These are phyloP conservation scores for Clavelina lepadiformis DNA, from an alignment of 23 tunicate species.

Conservation along the genomic window DNA sequence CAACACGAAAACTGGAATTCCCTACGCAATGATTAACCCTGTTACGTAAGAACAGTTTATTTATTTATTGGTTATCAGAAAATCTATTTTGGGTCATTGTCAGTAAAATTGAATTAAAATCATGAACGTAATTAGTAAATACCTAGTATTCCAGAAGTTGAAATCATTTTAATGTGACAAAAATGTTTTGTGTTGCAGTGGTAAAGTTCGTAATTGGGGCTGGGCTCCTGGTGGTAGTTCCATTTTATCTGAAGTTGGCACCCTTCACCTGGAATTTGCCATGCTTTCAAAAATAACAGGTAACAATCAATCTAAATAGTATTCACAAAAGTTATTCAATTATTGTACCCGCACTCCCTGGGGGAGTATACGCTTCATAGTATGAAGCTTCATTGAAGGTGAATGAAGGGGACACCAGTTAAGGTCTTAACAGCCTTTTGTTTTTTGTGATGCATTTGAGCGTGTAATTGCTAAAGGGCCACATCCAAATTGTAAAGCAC, in stretches of 20 bases:
- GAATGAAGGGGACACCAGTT: no score
- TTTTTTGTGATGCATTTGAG: no score
- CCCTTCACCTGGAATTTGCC: constrained; percentile 84
- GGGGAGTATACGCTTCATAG: no score
- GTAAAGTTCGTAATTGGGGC: constrained; percentile 66
- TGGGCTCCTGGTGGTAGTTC: constrained; percentile 98
- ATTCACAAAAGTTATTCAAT: no score
- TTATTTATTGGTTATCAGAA: background rate
- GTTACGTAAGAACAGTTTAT: constrained; percentile 17
- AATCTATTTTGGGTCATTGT: background rate
- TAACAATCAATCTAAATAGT: no score
- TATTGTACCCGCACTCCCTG: no score
- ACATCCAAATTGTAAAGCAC: no score
- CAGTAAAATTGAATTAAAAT: background rate
- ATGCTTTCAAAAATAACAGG: constrained; percentile 73
- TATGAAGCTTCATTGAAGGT: no score
- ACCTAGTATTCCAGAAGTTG: background rate
- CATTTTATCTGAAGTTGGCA: constrained; percentile 90
- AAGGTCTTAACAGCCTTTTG: no score
- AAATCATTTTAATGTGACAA: background rate
- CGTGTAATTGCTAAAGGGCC: no score
- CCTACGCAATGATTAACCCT: constrained; percentile 87
- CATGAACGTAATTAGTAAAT: background rate
- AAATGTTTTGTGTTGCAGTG: constrained; percentile 13
- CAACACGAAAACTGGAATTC: constrained; percentile 83